Percentiles rank a stretch among this genome's conserved stretches.
Conservation (phyloP, 2,888 invertebrate genomes). For the Drosophila pseudotalamancana region DNA sequence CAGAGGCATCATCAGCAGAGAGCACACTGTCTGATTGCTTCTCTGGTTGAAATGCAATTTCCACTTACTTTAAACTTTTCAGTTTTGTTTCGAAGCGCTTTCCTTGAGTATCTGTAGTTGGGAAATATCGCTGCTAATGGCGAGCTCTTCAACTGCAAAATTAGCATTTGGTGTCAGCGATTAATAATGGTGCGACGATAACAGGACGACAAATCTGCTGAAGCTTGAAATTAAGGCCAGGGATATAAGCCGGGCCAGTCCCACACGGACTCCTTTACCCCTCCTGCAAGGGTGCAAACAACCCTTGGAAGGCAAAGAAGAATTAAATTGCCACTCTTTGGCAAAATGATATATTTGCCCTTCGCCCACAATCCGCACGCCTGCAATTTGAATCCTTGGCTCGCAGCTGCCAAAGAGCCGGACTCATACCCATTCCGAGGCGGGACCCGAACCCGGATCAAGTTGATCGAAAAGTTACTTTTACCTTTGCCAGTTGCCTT, state of each 20-base stretch:
- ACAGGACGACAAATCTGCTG: conserved; percentile 38
- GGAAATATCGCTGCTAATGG: not conserved
- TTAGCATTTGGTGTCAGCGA: conserved; percentile 24
- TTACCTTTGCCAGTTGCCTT: conserved; percentile 47
- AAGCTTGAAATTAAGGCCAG: conserved; percentile 47
- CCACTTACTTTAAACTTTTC: conserved; percentile 13
- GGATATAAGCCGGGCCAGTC: conserved; percentile 11
- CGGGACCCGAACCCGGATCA: conserved; percentile 59
- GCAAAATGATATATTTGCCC: conserved; percentile 55
- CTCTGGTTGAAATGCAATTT: conserved; percentile 31
- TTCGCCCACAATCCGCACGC: not conserved
- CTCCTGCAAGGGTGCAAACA: not conserved
- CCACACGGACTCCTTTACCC: not conserved
- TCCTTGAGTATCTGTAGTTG: not conserved
- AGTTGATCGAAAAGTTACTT: conserved; percentile 75
- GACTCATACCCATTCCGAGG: not conserved
- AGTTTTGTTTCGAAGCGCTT: no score
- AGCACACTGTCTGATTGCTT: conserved; percentile 32
- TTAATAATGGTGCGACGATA: conserved; percentile 41
- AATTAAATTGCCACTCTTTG: conserved; percentile 43
- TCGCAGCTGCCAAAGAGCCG: conserved; percentile 29
- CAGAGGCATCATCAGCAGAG: conserved; percentile 43
- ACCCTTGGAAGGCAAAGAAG: conserved; percentile 40
- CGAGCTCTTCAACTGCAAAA: not conserved
- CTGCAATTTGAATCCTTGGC: conserved; percentile 36